phyloP scores from a whole-genome alignment of 2,797 vertebrate species.

The Bovichtus variegatus region DNA sequence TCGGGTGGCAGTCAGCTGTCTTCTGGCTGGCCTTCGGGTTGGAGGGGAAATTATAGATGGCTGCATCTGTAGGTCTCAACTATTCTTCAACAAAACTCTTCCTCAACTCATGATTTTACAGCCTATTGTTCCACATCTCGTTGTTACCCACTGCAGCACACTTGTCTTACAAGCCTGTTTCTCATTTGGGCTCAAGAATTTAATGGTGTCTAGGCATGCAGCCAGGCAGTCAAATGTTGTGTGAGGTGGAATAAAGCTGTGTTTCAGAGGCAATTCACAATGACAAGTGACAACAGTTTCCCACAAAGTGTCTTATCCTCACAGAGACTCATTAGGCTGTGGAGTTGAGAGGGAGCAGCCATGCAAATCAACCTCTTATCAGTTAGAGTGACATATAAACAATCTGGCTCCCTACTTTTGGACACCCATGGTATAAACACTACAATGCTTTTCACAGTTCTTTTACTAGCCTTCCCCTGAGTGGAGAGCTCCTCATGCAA shows the following conservation, averaged over 20 bases:
- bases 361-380: constrained; percentile 65
- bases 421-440: constrained; percentile 33
- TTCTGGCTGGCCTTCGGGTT: no score
- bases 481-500: neutral
- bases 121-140: constrained; percentile 34
- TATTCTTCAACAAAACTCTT: constrained; percentile 14
- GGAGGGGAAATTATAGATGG: no score
- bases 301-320: constrained; percentile 64
- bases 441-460: constrained; percentile 16
- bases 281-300: constrained; percentile 77
- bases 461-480: constrained; percentile 14
- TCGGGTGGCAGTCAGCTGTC: no score
- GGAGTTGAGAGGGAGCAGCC: constrained; percentile 46
- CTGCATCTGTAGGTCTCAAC: no score
- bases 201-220: constrained; percentile 71
- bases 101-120: constrained; percentile 36
- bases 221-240: constrained; percentile 71
- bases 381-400: constrained; percentile 66
- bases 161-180: constrained; percentile 60
- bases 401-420: constrained; percentile 33
- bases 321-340: constrained; percentile 66
- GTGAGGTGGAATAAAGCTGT: constrained; percentile 59
- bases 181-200: constrained; percentile 68
- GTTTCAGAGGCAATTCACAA: constrained; percentile 69
- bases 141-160: constrained; percentile 56